These are phyloP conservation scores for Pogonomyrmex californicus DNA, from an alignment of 1,140 invertebrate species.

Conservation along the genomic window DNA sequence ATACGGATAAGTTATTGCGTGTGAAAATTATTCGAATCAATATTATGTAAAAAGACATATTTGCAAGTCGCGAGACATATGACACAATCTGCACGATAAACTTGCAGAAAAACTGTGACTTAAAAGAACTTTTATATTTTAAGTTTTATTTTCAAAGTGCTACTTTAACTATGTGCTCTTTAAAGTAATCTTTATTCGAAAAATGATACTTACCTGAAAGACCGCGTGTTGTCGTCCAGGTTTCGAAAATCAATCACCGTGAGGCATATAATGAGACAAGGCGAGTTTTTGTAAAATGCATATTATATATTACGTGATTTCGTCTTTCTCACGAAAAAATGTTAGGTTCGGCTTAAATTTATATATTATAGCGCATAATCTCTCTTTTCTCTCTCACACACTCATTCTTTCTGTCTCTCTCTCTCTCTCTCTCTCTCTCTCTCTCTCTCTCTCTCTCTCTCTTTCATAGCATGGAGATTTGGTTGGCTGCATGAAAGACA, in stretches of 20 bases:
- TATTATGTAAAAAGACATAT: not conserved
- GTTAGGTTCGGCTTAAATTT: slow-evolving; percentile 62
- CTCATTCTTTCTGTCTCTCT: too few species aligned
- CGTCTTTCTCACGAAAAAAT: slow-evolving; percentile 53
- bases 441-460: not conserved
- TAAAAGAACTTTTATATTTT: not conserved
- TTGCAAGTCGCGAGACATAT: not conserved
- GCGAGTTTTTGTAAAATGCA: slow-evolving; percentile 72
- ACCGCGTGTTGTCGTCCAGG: too few species aligned
- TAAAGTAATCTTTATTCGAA: not conserved
- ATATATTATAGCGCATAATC: slow-evolving; percentile 61
- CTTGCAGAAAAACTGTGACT: not conserved
- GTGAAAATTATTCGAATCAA: not conserved
- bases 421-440: not conserved
- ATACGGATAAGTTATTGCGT: not conserved
- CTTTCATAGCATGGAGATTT: slow-evolving; percentile 27
- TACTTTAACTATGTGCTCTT: not conserved
- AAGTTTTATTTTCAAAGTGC: not conserved
- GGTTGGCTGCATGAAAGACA: slow-evolving; percentile 59
- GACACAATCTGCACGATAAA: not conserved
- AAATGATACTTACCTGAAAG: slow-evolving; percentile 29
- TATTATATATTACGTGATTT: slow-evolving; percentile 73
- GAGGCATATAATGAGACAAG: slow-evolving; percentile 14
- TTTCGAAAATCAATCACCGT: not conserved
- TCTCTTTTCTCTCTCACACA: not conserved